A percentile compares a stretch with the other conserved stretches of the same genome.
Evolutionary conservation across 2,888 invertebrate species (phyloP).

Genomic region (Torymus auratus): DNA sequence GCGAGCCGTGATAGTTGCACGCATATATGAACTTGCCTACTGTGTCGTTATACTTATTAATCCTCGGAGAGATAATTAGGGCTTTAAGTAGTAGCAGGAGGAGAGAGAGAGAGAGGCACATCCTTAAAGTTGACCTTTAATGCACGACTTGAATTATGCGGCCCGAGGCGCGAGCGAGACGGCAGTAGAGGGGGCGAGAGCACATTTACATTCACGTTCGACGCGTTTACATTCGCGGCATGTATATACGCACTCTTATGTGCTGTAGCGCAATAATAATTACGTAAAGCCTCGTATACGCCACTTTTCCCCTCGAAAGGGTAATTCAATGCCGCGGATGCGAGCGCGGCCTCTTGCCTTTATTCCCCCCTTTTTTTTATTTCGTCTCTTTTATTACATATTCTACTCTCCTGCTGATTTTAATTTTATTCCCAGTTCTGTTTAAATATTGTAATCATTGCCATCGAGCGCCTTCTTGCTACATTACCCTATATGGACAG

Average conservation of each 20-base stretch:
- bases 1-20: slow-evolving; percentile 52
- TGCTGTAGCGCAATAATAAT: slow-evolving; percentile 26
- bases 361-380: background rate
- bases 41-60: slow-evolving; percentile 53
- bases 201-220: slow-evolving; percentile 37
- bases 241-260: background rate
- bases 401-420: background rate
- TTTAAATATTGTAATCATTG: background rate
- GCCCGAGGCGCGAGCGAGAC: background rate
- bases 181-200: background rate
- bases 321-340: slow-evolving; percentile 13
- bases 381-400: background rate
- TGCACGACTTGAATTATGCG: slow-evolving; percentile 24
- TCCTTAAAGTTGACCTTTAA: slow-evolving; percentile 49
- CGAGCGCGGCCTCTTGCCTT: background rate
- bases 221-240: slow-evolving; percentile 18
- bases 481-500: too few species aligned
- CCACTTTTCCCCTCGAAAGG: slow-evolving; percentile 36
- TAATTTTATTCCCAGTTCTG: background rate
- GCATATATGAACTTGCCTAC: slow-evolving; percentile 43
- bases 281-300: slow-evolving; percentile 33
- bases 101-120: slow-evolving; percentile 13
- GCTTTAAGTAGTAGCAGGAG: slow-evolving; percentile 17
- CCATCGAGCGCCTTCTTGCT: too few species aligned
- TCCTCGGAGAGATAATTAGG: slow-evolving; percentile 48